Evolutionary conservation across 2,113 vertebrate species (phyloP).

Genomic region (Ceyx margarethae): DNA sequence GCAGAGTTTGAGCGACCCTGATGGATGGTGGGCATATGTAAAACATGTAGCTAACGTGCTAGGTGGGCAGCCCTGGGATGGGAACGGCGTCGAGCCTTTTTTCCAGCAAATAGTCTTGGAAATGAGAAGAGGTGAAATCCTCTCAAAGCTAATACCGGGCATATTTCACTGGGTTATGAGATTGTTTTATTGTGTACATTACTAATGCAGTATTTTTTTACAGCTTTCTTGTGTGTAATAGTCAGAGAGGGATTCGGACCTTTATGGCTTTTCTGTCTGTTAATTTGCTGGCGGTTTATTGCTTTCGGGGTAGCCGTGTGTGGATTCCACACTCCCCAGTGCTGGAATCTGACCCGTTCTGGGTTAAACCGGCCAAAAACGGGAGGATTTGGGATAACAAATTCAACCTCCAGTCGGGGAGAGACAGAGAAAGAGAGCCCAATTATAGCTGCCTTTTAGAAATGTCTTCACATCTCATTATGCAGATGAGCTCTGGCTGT

Average conservation of each 20-base stretch:
- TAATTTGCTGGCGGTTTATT: conserved; percentile 25
- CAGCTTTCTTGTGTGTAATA: conserved; percentile 67
- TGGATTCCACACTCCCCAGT: not conserved
- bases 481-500: conserved; percentile 35
- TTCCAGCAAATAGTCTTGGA: conserved; percentile 61
- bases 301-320: not conserved
- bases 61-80: not conserved
- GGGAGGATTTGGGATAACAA: conserved; percentile 34
- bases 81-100: conserved; percentile 12
- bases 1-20: conserved; percentile 41
- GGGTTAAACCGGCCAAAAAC: not conserved
- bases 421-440: not conserved
- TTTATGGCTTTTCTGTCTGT: conserved; percentile 54
- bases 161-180: conserved; percentile 79
- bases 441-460: conserved; percentile 39
- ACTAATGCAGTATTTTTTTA: conserved; percentile 72
- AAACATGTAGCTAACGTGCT: conserved; percentile 20
- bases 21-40: conserved; percentile 43
- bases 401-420: not conserved
- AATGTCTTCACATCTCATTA: conserved; percentile 47
- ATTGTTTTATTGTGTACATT: conserved; percentile 75
- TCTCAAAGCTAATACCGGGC: conserved; percentile 64
- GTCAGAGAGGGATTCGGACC: conserved; percentile 43
- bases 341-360: not conserved
- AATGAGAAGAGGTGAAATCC: conserved; percentile 77